Conservation (phyloP, 2,888 invertebrate species). For the Ommatoiulus sabulosus region DNA sequence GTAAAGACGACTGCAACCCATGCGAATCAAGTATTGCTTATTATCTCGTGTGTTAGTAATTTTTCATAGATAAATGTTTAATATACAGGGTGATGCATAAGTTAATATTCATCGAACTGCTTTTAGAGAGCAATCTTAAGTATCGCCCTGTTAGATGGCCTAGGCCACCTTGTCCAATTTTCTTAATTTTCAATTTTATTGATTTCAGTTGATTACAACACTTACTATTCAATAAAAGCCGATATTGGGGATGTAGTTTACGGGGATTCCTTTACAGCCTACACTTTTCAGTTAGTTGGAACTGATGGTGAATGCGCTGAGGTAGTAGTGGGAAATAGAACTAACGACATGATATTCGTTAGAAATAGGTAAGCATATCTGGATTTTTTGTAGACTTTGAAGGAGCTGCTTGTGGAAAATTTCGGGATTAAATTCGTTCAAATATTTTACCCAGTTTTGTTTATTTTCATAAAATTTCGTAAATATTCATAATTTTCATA, state of each 20-base stretch:
- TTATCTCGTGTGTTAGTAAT: slow-evolving; percentile 15
- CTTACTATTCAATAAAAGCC: background rate
- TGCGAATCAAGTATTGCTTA: background rate
- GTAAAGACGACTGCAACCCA: background rate
- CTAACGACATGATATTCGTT: background rate
- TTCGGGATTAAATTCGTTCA: no score
- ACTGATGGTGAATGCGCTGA: background rate
- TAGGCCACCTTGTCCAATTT: background rate
- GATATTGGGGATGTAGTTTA: slow-evolving; percentile 5
- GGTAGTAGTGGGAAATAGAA: background rate
- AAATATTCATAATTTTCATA: no score
- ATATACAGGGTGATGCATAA: background rate
- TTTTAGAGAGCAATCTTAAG: no score
- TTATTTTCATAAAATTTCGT: no score
- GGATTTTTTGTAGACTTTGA: no score
- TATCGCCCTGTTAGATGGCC: no score
- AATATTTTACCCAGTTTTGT: no score
- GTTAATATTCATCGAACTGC: no score
- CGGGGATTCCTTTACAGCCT: background rate
- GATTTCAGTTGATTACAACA: background rate
- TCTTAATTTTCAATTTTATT: background rate
- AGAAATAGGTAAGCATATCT: background rate
- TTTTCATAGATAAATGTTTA: background rate
- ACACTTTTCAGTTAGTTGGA: background rate
- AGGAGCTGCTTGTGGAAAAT: no score